phyloP scores from a whole-genome alignment of 2,888 invertebrate genomes.

The Eudemis profundana region DNA sequence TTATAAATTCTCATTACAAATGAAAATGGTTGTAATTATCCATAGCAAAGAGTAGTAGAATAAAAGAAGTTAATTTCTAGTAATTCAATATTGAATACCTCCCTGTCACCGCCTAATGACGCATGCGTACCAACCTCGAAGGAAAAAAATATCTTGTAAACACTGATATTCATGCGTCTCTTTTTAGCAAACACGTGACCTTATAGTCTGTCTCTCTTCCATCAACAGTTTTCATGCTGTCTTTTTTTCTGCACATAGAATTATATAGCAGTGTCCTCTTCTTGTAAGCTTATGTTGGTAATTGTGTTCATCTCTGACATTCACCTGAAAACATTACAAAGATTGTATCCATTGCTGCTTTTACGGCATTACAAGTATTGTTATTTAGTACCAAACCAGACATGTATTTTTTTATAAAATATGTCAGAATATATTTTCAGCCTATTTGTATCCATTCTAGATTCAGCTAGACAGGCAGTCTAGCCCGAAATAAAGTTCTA shows the following conservation, averaged over 20 bases:
- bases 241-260: slow-evolving; percentile 50
- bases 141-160: slow-evolving; percentile 63
- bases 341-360: slow-evolving; percentile 55
- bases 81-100: slow-evolving; percentile 52
- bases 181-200: slow-evolving; percentile 51
- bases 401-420: slow-evolving; percentile 46
- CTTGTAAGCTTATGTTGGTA: slow-evolving; percentile 66
- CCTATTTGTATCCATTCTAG: slow-evolving; percentile 43
- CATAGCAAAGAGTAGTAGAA: no score
- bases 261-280: slow-evolving; percentile 55
- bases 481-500: slow-evolving; percentile 56
- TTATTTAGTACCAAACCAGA: slow-evolving; percentile 28
- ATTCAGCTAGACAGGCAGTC: slow-evolving; percentile 65
- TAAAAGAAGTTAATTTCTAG: no score
- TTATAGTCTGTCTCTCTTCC: slow-evolving; percentile 55
- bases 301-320: slow-evolving; percentile 49
- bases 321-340: slow-evolving; percentile 44
- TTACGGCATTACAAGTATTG: slow-evolving; percentile 42
- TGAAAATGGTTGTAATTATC: no score
- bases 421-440: slow-evolving; percentile 28
- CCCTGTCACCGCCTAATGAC: slow-evolving; percentile 71
- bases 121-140: slow-evolving; percentile 80
- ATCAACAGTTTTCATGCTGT: slow-evolving; percentile 64
- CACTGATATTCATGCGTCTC: slow-evolving; percentile 67
- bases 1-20: no score